phyloP scores from a whole-genome alignment of 2,888 invertebrate species.

The Drosophila hawaiiensis region DNA sequence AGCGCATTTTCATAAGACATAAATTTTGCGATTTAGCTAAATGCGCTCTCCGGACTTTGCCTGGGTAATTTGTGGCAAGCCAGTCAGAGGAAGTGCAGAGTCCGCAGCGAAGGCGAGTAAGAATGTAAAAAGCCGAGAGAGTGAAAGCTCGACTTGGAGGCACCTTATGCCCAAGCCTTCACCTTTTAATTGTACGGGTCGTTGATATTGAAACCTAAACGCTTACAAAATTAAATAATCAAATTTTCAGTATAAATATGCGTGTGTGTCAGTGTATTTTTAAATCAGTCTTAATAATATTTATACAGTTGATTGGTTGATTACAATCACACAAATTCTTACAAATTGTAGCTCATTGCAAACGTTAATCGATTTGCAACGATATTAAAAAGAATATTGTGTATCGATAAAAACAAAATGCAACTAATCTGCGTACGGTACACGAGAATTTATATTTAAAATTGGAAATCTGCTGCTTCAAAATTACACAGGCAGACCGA shows the following conservation, averaged over 20 bases:
- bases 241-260: not conserved
- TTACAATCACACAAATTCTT: not conserved
- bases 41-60: conserved; percentile 74
- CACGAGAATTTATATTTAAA: not conserved
- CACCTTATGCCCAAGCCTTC: not conserved
- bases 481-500: not conserved
- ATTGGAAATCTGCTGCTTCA: not conserved
- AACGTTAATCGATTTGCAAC: not conserved
- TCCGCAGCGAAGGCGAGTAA: conserved; percentile 7
- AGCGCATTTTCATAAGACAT: conserved; percentile 79
- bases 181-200: too few species aligned
- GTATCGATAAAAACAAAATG: not conserved
- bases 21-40: conserved; percentile 79
- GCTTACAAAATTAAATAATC: not conserved
- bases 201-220: too few species aligned
- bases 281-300: not conserved
- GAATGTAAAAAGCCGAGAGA: conserved; percentile 13
- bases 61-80: conserved; percentile 75
- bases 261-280: not conserved
- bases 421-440: not conserved
- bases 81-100: conserved; percentile 12
- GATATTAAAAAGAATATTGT: not conserved
- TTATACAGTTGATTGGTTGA: not conserved
- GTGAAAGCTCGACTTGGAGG: not conserved
- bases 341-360: not conserved